Percentiles rank a stretch among this genome's conserved stretches.
phyloP scores from a whole-genome alignment of 1,140 invertebrate species.

The Laupala kohalensis region DNA sequence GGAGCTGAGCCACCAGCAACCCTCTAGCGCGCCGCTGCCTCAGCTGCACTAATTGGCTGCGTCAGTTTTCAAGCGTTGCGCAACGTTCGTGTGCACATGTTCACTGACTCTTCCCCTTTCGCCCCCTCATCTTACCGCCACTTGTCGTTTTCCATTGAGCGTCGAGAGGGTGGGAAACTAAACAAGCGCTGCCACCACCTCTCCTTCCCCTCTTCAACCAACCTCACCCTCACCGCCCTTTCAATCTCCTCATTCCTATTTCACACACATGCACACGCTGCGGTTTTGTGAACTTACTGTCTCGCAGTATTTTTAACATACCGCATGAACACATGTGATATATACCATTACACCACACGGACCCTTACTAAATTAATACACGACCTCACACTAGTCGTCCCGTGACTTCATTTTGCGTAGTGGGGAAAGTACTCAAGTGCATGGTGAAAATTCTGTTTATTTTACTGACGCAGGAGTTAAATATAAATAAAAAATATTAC shows the following conservation, averaged over 20 bases:
- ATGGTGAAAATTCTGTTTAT: too few relatives aligned
- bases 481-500: too few relatives aligned
- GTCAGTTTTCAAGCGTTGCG: neutral
- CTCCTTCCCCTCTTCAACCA: too few relatives aligned
- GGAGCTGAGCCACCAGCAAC: neutral
- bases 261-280: too few relatives aligned
- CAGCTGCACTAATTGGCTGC: neutral
- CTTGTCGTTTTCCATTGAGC: neutral
- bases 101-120: neutral
- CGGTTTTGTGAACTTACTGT: neutral
- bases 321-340: neutral
- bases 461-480: too few relatives aligned
- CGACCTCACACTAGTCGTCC: neutral
- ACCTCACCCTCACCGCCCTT: too few relatives aligned
- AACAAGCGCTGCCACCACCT: too few relatives aligned
- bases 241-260: too few relatives aligned
- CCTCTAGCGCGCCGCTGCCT: neutral
- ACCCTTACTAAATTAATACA: neutral
- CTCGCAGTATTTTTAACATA: neutral
- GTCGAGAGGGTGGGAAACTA: too few relatives aligned
- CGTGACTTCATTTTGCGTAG: too few relatives aligned
- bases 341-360: neutral
- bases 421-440: too few relatives aligned
- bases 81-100: neutral
- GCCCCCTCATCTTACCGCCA: neutral